These are phyloP conservation scores for Tineola bisselliella DNA, from an alignment of 2,888 invertebrate genomes.

Conservation along the genomic window DNA sequence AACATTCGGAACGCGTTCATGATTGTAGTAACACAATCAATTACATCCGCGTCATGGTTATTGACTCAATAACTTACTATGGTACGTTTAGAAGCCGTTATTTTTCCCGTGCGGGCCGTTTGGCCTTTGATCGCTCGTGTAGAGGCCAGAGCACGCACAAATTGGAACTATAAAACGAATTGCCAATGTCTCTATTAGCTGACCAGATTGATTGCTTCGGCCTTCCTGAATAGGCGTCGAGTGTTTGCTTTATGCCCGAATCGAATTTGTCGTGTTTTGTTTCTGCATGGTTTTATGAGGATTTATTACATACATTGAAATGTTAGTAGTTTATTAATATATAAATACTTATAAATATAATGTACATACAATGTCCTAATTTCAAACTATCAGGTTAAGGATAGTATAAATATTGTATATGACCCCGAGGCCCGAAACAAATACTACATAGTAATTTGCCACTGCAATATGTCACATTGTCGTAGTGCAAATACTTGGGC, in stretches of 20 bases:
- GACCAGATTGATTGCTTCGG: slow-evolving; percentile 3
- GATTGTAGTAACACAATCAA: slow-evolving; percentile 23
- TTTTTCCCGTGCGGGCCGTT: slow-evolving; percentile 45
- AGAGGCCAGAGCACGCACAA: slow-evolving; percentile 7
- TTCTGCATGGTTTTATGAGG: neutral
- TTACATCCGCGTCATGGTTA: slow-evolving; percentile 24
- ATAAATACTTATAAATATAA: no score
- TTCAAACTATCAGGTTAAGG: no score
- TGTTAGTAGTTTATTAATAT: no score
- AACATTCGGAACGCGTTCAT: slow-evolving; percentile 4
- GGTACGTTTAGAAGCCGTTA: slow-evolving; percentile 21
- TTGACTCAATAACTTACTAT: slow-evolving; percentile 10
- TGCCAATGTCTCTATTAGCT: slow-evolving; percentile 9
- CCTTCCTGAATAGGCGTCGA: neutral
- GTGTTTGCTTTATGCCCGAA: neutral
- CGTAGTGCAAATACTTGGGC: slow-evolving; percentile 8
- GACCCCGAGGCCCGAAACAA: no score
- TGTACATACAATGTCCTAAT: no score
- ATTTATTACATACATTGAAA: no score
- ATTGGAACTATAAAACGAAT: slow-evolving; percentile 12
- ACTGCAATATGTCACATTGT: slow-evolving; percentile 9
- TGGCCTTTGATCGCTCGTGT: slow-evolving; percentile 33
- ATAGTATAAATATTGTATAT: no score
- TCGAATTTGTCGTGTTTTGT: neutral
- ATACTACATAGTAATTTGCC: slow-evolving; percentile 4